A percentile compares a stretch with the other conserved stretches of the same genome.
Conservation (phyloP, 2,888 invertebrate species). For the Schizotus pectinicornis region DNA sequence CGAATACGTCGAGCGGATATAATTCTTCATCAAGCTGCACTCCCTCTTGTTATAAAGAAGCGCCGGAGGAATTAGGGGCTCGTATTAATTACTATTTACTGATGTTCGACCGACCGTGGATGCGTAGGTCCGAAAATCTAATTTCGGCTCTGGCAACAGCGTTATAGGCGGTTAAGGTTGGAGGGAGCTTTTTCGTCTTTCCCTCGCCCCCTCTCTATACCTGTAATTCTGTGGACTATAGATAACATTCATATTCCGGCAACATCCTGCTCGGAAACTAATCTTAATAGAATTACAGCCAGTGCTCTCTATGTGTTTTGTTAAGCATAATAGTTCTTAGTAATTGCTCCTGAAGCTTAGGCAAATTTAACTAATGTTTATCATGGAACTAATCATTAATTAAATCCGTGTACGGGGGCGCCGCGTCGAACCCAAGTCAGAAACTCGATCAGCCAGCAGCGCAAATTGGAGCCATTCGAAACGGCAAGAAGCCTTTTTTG, state of each 20-base stretch:
- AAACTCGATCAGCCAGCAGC: slow-evolving; percentile 1
- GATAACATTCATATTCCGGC: slow-evolving; percentile 37
- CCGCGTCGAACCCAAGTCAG: background rate
- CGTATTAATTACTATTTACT: slow-evolving; percentile 43
- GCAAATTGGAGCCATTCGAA: no score
- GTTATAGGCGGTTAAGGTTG: slow-evolving; percentile 1
- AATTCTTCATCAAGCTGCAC: slow-evolving; percentile 36
- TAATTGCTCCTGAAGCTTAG: slow-evolving; percentile 31
- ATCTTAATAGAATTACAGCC: slow-evolving; percentile 35
- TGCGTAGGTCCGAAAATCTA: slow-evolving; percentile 22
- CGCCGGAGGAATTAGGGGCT: slow-evolving; percentile 34
- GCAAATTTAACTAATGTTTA: slow-evolving; percentile 33
- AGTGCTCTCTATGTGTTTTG: slow-evolving; percentile 31
- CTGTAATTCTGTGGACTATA: slow-evolving; percentile 34
- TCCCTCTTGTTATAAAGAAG: slow-evolving; percentile 5
- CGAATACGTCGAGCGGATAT: slow-evolving; percentile 29
- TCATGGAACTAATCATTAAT: slow-evolving; percentile 29
- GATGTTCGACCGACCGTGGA: slow-evolving; percentile 32
- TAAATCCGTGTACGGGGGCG: slow-evolving; percentile 9
- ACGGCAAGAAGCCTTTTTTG: no score
- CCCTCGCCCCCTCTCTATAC: slow-evolving; percentile 23
- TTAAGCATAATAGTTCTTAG: slow-evolving; percentile 32
- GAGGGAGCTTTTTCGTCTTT: slow-evolving; percentile 13
- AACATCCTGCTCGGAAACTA: slow-evolving; percentile 34
- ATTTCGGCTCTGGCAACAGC: slow-evolving; percentile 7